Conservation (phyloP, 2,113 vertebrate genomes). For the Spilogale gracilis region DNA sequence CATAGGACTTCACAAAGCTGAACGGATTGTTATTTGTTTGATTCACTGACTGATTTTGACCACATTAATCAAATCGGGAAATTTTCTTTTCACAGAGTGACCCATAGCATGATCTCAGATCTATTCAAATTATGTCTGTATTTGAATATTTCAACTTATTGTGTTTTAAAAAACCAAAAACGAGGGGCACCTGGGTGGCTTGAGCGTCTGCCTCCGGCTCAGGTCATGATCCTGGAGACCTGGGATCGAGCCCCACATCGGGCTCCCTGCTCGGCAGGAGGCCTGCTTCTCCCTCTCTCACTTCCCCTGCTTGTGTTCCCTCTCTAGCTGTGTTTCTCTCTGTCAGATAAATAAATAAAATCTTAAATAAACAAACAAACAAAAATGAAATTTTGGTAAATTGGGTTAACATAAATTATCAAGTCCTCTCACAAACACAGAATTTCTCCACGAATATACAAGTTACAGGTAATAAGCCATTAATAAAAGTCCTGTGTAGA, state of each 20-base stretch:
- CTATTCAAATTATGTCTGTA: neutral
- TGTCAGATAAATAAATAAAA: too few relatives aligned
- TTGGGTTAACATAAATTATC: neutral
- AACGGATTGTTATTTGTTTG: neutral
- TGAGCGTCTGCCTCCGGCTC: too few relatives aligned
- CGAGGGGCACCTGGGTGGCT: neutral
- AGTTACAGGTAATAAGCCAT: neutral
- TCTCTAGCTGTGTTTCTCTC: too few relatives aligned
- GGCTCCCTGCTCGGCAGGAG: too few relatives aligned
- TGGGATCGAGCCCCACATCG: too few relatives aligned
- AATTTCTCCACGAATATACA: neutral
- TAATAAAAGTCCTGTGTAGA: neutral
- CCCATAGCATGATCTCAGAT: neutral
- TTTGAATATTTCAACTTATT: neutral
- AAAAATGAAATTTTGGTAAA: neutral
- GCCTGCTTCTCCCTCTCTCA: too few relatives aligned
- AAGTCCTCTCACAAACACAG: neutral
- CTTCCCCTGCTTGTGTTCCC: too few relatives aligned
- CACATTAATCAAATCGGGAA: neutral
- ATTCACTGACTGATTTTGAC: neutral
- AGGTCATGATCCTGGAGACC: too few relatives aligned
- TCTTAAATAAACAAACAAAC: neutral
- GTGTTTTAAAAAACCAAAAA: conserved; percentile 9
- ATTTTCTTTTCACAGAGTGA: neutral
- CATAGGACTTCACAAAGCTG: neutral